Base-by-base conservation (phyloP, 2,888 invertebrate species). In the Cheilosia soror region DNA sequence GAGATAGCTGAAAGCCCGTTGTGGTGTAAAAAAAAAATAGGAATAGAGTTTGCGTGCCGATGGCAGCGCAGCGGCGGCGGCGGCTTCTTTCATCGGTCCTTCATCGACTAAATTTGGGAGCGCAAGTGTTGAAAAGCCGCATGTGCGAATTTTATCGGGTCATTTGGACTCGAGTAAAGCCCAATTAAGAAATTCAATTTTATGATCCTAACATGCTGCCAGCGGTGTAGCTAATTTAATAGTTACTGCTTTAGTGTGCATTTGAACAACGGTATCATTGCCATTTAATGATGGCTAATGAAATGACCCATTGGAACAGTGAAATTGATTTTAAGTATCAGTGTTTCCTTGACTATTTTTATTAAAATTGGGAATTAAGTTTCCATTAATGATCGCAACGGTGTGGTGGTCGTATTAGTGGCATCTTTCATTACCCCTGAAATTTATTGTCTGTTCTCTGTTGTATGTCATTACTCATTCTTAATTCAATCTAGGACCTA, bases 111-210 rank as follows among this genome's bases (percentile, higher is more conserved):
- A 47, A 53, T 44, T 57, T n/a, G 11, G 27, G 7, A 55, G 37
- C 29, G 27, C 20, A 44, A 71, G 27, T 62, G 33, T 15, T 62
- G 27, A 51, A n/a, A 47, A 53, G 33, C 9, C 9, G 55, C 42
- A 60, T 72, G 71, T 55, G 65, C n/a, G 66, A 47, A 42, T 51
- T 79, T 83, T 63, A 73, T 79, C 68, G 68, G 73, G 37, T 65
- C 73, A 73, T 75, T 73, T 68, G 62, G 33, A 49, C 51, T 51
- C 44, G 53, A 51, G 57, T 51, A 33, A 51, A 44, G 49, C 44
- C 57, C 84, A 84, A 84, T 84, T 84, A 79, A 84, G 84, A 75
- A 65, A 58, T 79, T 47, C 53, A 69, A n/a, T 79, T 83, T 83
- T 79, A 83, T 66, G 62, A 53, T 9, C 37, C 42, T 31, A 33